Evolutionary conservation across 1,140 invertebrate genomes (phyloP).

Genomic region (Drosophila repleta): DNA sequence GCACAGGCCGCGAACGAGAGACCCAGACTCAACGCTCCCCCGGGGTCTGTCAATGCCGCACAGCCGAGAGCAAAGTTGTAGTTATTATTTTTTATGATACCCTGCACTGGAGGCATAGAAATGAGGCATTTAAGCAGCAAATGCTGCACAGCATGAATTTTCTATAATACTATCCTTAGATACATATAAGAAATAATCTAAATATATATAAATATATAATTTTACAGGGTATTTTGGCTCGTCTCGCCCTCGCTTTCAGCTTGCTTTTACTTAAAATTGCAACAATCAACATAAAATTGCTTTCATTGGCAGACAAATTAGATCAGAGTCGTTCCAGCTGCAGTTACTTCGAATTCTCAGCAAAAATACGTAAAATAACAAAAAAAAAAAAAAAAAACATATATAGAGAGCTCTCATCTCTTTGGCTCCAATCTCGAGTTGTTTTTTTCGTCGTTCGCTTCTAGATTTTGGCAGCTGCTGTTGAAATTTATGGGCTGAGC

Average conservation of each 20-base stretch:
- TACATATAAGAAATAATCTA: too few species aligned
- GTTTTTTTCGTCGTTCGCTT: conserved; percentile 10
- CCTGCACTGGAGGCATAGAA: not conserved
- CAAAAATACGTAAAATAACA: too few species aligned
- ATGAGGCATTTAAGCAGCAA: conserved; percentile 7
- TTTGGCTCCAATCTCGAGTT: conserved; percentile 6
- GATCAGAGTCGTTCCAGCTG: conserved; percentile 53
- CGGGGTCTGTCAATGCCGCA: conserved; percentile 15
- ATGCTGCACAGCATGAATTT: too few species aligned
- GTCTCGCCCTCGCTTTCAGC: not conserved
- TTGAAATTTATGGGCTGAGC: conserved; percentile 67
- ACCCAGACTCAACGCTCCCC: conserved; percentile 4
- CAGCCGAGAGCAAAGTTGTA: conserved; percentile 4
- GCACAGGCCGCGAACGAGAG: conserved; percentile 7
- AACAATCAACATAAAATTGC: conserved; percentile 56
- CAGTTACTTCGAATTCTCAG: conserved; percentile 5
- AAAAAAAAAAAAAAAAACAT: not conserved
- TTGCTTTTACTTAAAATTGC: conserved; percentile 46
- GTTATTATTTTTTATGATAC: conserved; percentile 14
- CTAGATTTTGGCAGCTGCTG: conserved; percentile 61
- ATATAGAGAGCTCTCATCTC: conserved; percentile 6
- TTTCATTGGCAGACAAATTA: conserved; percentile 72
- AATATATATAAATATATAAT: not conserved
- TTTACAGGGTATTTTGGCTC: conserved; percentile 10
- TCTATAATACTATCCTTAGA: too few species aligned